Conservation (phyloP, 2,797 vertebrate species). For the Sparidentex hasta region DNA sequence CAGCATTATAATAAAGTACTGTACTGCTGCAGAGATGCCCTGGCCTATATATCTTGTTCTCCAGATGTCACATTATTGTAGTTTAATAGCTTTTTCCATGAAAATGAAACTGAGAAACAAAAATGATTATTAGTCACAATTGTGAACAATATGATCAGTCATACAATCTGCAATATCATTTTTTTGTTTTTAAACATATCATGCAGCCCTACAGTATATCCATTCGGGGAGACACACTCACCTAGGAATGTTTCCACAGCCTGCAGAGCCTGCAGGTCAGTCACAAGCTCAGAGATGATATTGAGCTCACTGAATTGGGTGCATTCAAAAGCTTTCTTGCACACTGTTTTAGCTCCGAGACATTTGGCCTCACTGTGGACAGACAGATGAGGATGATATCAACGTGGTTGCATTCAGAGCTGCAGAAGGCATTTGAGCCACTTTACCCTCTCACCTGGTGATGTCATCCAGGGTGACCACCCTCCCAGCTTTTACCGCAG, state of each 20-base stretch:
- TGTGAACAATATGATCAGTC: too few species aligned
- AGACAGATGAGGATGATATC: background rate
- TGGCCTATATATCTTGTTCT: too few species aligned
- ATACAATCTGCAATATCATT: too few species aligned
- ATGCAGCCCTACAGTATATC: too few species aligned
- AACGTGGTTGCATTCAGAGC: fast-evolving
- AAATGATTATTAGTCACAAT: too few species aligned
- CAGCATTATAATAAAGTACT: too few species aligned
- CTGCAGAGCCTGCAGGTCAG: slow-evolving; percentile 74
- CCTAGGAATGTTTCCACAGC: slow-evolving; percentile 77
- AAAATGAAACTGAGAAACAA: too few species aligned
- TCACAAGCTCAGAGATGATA: slow-evolving; percentile 77
- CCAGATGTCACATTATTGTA: too few species aligned
- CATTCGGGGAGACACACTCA: slow-evolving; percentile 34
- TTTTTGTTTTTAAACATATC: too few species aligned
- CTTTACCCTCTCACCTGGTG: slow-evolving; percentile 81
- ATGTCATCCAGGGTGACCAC: slow-evolving; percentile 87
- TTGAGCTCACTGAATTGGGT: slow-evolving; percentile 68
- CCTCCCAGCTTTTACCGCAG: slow-evolving; percentile 80
- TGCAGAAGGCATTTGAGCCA: background rate
- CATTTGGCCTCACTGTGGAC: slow-evolving; percentile 83
- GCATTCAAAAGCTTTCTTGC: slow-evolving; percentile 78
- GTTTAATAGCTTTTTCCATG: too few species aligned
- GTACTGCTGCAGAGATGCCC: too few species aligned
- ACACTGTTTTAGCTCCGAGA: slow-evolving; percentile 82